Evolutionary conservation across 2,113 vertebrate species (phyloP).

Genomic region (Etheostoma spectabile): DNA sequence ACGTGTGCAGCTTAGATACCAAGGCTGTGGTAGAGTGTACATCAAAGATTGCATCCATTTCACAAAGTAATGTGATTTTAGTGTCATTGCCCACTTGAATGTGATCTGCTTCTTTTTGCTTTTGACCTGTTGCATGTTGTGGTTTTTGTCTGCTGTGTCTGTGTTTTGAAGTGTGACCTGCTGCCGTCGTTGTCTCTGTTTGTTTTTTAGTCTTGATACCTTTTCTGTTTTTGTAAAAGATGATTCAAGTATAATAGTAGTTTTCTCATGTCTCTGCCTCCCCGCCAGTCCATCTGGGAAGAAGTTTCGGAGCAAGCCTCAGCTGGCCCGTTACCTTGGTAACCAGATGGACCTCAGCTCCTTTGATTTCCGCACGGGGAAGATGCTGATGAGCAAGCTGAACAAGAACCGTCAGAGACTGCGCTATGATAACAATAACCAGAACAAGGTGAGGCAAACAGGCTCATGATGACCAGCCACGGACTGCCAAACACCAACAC

Average conservation of each 20-base stretch:
- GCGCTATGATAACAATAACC: constrained; percentile 95
- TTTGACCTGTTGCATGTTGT: constrained; percentile 73
- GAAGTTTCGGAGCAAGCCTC: constrained; percentile 99
- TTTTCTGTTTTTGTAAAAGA: neutral
- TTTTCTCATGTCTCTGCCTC: constrained; percentile 48
- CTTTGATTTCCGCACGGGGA: constrained; percentile 97
- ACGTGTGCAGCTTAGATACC: constrained; percentile 23
- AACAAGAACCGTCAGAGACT: constrained; percentile 96
- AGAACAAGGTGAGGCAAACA: constrained; percentile 88
- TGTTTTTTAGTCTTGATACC: neutral
- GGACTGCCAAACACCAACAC: no score
- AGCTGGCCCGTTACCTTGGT: constrained; percentile 96
- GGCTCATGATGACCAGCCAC: neutral
- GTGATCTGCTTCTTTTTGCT: constrained; percentile 48
- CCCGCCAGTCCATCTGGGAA: constrained; percentile 94
- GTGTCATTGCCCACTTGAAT: constrained; percentile 58
- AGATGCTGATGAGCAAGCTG: constrained; percentile 97
- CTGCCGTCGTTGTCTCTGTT: neutral
- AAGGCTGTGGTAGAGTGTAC: constrained; percentile 10
- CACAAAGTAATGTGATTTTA: constrained; percentile 53
- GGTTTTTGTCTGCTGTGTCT: constrained; percentile 20
- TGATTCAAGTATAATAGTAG: neutral
- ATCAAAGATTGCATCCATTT: constrained; percentile 56
- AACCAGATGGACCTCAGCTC: constrained; percentile 98
- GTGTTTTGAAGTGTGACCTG: constrained; percentile 15